These are phyloP conservation scores for Mesorhabditis belari DNA, from an alignment of 2,888 invertebrate species.

Conservation along the genomic window DNA sequence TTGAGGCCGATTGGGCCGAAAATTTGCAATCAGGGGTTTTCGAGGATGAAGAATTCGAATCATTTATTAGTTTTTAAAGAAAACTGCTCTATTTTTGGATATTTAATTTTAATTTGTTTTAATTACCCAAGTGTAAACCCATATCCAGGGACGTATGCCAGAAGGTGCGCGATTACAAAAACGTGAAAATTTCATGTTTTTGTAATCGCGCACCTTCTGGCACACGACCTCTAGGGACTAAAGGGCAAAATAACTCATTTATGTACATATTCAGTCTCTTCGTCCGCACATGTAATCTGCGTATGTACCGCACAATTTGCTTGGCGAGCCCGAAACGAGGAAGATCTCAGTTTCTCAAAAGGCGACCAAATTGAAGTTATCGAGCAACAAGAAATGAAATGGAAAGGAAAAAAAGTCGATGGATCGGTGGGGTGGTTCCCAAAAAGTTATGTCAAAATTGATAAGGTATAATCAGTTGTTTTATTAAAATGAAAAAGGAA, in stretches of 20 bases:
- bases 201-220: too few species aligned
- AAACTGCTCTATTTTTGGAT: too few species aligned
- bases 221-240: too few species aligned
- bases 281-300: constrained; percentile 12
- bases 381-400: constrained; percentile 65
- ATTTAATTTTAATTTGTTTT: too few species aligned
- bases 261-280: background rate
- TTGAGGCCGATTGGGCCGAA: background rate
- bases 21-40: too few species aligned
- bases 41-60: too few species aligned
- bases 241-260: too few species aligned
- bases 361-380: constrained; percentile 62
- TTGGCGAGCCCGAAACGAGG: constrained; percentile 63
- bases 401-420: constrained; percentile 60
- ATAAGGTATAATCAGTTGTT: constrained; percentile 3
- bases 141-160: too few species aligned
- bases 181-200: too few species aligned
- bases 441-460: constrained; percentile 49
- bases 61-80: too few species aligned
- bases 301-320: constrained; percentile 55
- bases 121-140: too few species aligned
- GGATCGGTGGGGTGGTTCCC: constrained; percentile 53
- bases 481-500: background rate
- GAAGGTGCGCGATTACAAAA: too few species aligned
- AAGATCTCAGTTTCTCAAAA: constrained; percentile 63